Base-by-base conservation (phyloP, 2,888 invertebrate genomes). In the Pedicia rivosa region DNA sequence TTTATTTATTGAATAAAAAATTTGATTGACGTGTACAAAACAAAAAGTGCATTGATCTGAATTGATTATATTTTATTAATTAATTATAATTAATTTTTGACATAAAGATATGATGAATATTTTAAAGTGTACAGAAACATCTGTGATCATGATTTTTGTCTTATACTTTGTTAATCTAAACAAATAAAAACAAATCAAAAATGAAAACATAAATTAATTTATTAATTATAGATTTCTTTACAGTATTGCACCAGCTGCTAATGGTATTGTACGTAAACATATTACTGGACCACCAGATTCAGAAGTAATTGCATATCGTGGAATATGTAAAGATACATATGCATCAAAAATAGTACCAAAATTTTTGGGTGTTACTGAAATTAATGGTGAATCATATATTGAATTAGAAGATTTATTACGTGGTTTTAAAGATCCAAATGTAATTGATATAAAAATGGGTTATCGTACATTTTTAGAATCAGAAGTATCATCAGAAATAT, bases 361-460 rank as follows among this genome's bases (percentile, higher is more conserved):
- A 47, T 91, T 83, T 62, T 83, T 81, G 59, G 71, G 88, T 32
- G 79, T 88, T 54, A 77, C 80, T 30, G 77, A 80, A 46, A 37
- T 54, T 26, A 26, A 70, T 40, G 78, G 77, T 25, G 80, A 83
- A 51, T 71, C 72, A 45, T 97, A 91, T 62, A 91, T 97, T 51
- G 94, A 95, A 62, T 74, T 97, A 43, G 91, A 95, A 64, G 92
- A 97, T 60, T 68, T 97, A 14, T 65, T 94, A 16, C 80, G 86
- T 50, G 84, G 86, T 39, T 95, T 94, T 62, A 68, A 70, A 49
- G 84, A 94, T 62, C 92, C 92, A 1, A 80, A 82, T 53, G 90
- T 97, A 1, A 94, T 97, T 78, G 97, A 97, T 59, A 81, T 97
- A 42, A 97, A 97, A 66, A 84, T 97, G 74, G 97, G 97, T 29